Evolutionary conservation across 2,113 vertebrate species (phyloP).

Genomic region (Melanerpes formicivorus): DNA sequence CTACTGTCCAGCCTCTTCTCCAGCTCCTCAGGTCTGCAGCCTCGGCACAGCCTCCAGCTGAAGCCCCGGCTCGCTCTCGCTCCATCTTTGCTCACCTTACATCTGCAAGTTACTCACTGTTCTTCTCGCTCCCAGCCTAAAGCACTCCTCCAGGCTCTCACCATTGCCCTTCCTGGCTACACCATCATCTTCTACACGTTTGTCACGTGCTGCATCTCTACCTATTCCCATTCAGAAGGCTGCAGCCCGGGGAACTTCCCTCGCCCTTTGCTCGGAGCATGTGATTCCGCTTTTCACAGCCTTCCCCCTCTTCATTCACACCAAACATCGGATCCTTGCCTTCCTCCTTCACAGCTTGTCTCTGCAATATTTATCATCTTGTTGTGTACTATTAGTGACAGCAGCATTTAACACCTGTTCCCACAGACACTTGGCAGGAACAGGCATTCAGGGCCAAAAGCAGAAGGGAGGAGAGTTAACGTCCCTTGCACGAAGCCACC

Average conservation of each 20-base stretch:
- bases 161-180: background rate
- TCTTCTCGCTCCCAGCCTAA: conserved; percentile 5
- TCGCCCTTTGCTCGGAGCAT: conserved; percentile 39
- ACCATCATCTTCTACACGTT: conserved; percentile 21
- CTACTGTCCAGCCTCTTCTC: background rate
- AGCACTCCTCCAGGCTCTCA: conserved; percentile 46
- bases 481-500: background rate
- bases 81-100: background rate
- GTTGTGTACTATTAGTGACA: conserved; percentile 49
- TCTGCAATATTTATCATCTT: conserved; percentile 61
- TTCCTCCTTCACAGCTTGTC: conserved; percentile 61
- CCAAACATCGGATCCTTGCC: conserved; percentile 69
- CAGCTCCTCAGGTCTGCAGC: background rate
- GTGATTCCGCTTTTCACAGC: conserved; percentile 60
- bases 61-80: background rate
- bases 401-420: conserved; percentile 50
- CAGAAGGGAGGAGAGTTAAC: conserved; percentile 15
- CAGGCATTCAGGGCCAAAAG: conserved; percentile 19
- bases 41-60: background rate
- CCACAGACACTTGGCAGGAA: conserved; percentile 41
- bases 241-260: conserved; percentile 17
- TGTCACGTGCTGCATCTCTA: conserved; percentile 1
- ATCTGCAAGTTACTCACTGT: background rate
- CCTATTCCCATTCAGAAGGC: conserved; percentile 61
- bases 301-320: conserved; percentile 53